Conservation (phyloP, 2,888 invertebrate genomes). For the Drosophila paranaensis region DNA sequence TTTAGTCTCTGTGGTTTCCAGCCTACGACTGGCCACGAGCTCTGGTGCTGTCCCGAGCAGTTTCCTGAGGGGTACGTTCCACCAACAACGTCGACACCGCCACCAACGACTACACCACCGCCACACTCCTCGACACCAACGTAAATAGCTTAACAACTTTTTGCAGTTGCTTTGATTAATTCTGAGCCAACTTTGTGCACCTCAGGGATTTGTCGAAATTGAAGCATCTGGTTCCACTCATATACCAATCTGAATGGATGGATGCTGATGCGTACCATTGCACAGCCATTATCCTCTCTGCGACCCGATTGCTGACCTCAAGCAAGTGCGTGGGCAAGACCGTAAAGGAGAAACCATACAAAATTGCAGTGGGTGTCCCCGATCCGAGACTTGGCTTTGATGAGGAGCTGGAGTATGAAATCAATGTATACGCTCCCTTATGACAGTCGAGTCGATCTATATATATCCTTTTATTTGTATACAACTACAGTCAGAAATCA, state of each 20-base stretch:
- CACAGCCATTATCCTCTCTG: constrained; percentile 39
- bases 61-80: neutral
- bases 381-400: accelerated
- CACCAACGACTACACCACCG: neutral
- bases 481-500: accelerated
- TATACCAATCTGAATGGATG: accelerated
- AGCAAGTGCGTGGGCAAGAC: neutral
- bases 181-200: neutral
- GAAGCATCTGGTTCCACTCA: constrained; percentile 8
- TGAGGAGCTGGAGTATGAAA: accelerated
- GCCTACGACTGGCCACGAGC: neutral
- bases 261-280: constrained; percentile 20
- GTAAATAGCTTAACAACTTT: neutral
- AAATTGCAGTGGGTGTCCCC: neutral
- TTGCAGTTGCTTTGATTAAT: too few species aligned
- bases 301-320: constrained; percentile 18
- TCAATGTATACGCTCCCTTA: neutral
- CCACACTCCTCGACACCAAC: neutral
- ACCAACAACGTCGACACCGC: neutral
- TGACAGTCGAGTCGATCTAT: neutral
- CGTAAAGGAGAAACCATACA: neutral
- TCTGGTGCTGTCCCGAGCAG: constrained; percentile 23
- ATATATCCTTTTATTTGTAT: too few species aligned
- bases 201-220: neutral
- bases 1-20: constrained; percentile 7